Base-by-base conservation (phyloP, 2,113 vertebrate genomes). In the Crotalus horridus region DNA sequence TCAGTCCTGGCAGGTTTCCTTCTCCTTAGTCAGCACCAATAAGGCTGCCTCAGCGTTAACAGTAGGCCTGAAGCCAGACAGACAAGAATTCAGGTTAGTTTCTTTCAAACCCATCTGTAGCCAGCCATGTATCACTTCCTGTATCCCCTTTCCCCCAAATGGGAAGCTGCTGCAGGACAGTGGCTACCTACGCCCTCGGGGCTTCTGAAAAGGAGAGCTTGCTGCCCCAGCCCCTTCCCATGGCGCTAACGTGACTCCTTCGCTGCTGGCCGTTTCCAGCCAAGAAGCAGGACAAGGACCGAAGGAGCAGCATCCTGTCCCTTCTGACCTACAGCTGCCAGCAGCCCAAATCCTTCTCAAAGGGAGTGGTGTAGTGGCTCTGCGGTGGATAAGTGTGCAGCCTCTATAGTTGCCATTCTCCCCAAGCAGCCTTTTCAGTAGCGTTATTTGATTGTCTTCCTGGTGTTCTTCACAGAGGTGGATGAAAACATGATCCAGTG, bases 401-500 rank as follows among this genome's bases (percentile, higher is more conserved):
- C 11, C 39, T 58, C 58, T 24, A 7, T 59, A 1, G 15, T 9
- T 56, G 39, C 17, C 6, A 0, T 6, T 85, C 53, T 8, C 26
- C 24, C 87, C 20, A 10, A 48, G 87, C 59, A 26, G 56, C 1
- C 3, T 12, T 85, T 1, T 3, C 0, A 1, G 1, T 3, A 13
- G 85, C 7, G 86, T n/a, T 89, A 26, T 48, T 0, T 33, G 92
- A 92, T 24, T 2, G 53, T 0, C 6, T 91, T 51, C 81, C 54
- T 94, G 43, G 0, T 96, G 1, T 88, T 97, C 92, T 96, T 94
- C 46, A 11, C 95, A 99, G 99, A 98, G 2, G 96, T 98, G 24
- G 98, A 99, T 55, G 91, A 95, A 0, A 96, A 95, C 90, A 95
- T 98, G 93, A 97, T 96, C 95, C 96, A 97, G 95, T 98, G 98